A percentile compares a stretch with the other conserved stretches of the same genome.
These are phyloP conservation scores for Cebus imitator DNA, from an alignment of 2,113 vertebrate species.

Conservation along the genomic window DNA sequence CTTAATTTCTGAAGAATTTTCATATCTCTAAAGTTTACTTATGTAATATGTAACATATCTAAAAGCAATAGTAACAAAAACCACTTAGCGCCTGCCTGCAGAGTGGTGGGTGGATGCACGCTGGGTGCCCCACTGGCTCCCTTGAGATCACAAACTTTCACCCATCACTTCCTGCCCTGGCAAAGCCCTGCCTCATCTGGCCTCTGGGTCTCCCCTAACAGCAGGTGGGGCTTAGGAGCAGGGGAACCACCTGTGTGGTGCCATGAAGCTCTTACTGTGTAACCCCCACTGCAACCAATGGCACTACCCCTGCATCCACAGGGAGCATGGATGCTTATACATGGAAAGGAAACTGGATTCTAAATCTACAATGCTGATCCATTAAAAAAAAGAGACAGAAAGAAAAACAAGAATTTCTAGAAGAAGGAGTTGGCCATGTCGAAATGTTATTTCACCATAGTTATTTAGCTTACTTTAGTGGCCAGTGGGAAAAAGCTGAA, in stretches of 20 bases:
- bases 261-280: not conserved
- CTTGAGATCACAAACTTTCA: fast-evolving
- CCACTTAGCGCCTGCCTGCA: too few relatives aligned
- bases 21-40: not conserved
- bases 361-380: not conserved
- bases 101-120: fast-evolving
- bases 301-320: not conserved
- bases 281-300: too few relatives aligned
- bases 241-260: too few relatives aligned
- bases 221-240: not conserved
- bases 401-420: conserved; percentile 86
- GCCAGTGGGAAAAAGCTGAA: conserved; percentile 93
- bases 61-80: not conserved
- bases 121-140: fast-evolving
- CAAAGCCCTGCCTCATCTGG: too few relatives aligned
- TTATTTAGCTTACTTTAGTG: conserved; percentile 88
- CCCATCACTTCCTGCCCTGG: not conserved
- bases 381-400: not conserved
- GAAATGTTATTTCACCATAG: conserved; percentile 94
- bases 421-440: conserved; percentile 92
- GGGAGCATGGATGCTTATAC: not conserved
- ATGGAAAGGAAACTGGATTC: not conserved
- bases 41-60: not conserved
- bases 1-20: not conserved
- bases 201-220: not conserved